A percentile compares a stretch with the other conserved stretches of the same genome.
Conservation (phyloP, 2,888 invertebrate species). For the Platypus cylindrus region DNA sequence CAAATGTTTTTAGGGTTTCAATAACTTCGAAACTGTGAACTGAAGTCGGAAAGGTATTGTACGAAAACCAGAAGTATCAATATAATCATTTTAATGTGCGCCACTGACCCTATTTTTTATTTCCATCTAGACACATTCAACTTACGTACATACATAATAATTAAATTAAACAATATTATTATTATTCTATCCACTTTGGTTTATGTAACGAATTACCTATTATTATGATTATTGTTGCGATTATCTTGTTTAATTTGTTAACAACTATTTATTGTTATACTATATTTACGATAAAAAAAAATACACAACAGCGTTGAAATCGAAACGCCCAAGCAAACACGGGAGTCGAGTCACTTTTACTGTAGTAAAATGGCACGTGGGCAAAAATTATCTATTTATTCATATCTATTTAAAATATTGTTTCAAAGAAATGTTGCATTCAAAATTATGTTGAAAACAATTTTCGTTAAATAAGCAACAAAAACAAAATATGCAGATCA, state of each 20-base stretch:
- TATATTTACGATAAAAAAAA: not conserved
- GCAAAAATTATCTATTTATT: not conserved
- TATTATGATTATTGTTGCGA: conserved; percentile 8
- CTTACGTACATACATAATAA: conserved; percentile 11
- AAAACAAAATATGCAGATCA: too few species aligned
- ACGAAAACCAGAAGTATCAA: too few species aligned
- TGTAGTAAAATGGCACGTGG: not conserved
- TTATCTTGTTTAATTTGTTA: conserved; percentile 14
- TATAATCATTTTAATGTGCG: too few species aligned
- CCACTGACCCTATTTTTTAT: conserved; percentile 2
- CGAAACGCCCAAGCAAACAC: not conserved
- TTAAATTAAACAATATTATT: conserved; percentile 13
- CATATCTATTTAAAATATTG: too few species aligned
- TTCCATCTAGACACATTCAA: not conserved
- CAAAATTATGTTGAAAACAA: too few species aligned
- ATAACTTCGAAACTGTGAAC: too few species aligned
- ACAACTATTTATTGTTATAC: conserved; percentile 10
- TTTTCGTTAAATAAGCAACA: too few species aligned
- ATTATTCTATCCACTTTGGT: conserved; percentile 9
- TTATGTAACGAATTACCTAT: conserved; percentile 15
- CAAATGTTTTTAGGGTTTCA: too few species aligned
- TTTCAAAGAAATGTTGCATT: too few species aligned
- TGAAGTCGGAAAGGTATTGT: too few species aligned
- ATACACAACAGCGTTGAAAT: not conserved
- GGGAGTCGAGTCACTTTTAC: conserved; percentile 1